Base-by-base conservation (phyloP, 2,113 vertebrate species). In the Megaptera novaeangliae region DNA sequence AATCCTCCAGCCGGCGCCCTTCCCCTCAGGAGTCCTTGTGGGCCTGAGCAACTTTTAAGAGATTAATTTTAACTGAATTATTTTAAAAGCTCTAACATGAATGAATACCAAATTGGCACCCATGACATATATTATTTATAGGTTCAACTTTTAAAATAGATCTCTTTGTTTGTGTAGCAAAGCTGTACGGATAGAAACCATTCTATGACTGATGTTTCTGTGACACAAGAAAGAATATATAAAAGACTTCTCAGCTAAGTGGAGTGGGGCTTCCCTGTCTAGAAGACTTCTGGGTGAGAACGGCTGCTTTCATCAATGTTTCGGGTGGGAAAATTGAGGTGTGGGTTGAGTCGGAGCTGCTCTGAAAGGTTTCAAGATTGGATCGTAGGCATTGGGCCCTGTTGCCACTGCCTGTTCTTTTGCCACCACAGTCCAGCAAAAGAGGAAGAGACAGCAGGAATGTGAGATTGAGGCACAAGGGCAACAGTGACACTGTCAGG, bases 91-190 rank as follows among this genome's bases (percentile, higher is more conserved):
- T 95, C 80, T 72, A 81, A 83, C 78, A n/a, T 88, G 93, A 96
- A 96, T 95, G 91, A 97, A 92, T 95, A 96, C 59, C 84, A 82
- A 93, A 94, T 77, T 96, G 96, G 93, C 95, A 93, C 83, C 91
- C 86, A 74, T 94, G 89, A 91, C 78, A 81, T 96, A 64, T 94
- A 97, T 95, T 97, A 97, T 98, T 95, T 92, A 95, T 83, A 78
- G 74, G 83, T 75, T 80, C 57, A 12, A 11, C 77, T 96, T 97
- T 95, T 96, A 75, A 97, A 95, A 95, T 94, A 96, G 92, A 89
- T 93, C 88, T 96, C 94, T 95, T 95, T 36, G 5, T 89, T 94
- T 87, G 69, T 85, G 89, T 94, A 57, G 46, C 31, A 34, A 93
- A 95, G 91, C 77, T 85, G 44, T 59, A 14, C 34, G 75, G 64